Evolutionary conservation across 1,140 invertebrate genomes (phyloP).

Genomic region (Drosophila varians): DNA sequence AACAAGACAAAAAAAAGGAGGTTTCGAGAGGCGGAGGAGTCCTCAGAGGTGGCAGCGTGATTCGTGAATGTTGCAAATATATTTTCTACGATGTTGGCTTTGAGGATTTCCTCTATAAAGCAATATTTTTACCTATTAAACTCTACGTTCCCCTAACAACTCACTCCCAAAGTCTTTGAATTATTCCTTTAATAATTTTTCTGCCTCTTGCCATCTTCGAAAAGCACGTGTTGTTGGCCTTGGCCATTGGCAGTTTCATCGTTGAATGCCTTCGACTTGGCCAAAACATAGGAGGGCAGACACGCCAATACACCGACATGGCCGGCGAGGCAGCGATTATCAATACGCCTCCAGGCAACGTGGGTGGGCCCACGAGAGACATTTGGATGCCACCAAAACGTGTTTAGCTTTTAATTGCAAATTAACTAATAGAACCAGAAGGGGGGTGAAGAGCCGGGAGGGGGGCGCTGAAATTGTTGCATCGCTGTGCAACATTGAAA

Average conservation of each 20-base stretch:
- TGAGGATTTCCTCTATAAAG: neutral
- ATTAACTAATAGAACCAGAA: slow-evolving; percentile 66
- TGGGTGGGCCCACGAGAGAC: slow-evolving; percentile 62
- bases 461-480: slow-evolving; percentile 18
- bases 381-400: slow-evolving; percentile 57
- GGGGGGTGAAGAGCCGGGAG: neutral
- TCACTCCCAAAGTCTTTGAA: no score
- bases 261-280: slow-evolving; percentile 27
- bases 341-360: slow-evolving; percentile 59
- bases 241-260: slow-evolving; percentile 57
- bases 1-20: slow-evolving; percentile 25
- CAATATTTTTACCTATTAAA: neutral
- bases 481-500: slow-evolving; percentile 68
- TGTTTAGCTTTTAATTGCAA: slow-evolving; percentile 81
- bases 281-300: slow-evolving; percentile 14
- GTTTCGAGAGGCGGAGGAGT: slow-evolving; percentile 16
- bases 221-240: slow-evolving; percentile 75
- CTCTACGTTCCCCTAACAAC: no score
- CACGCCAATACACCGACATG: slow-evolving; percentile 1
- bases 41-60: slow-evolving; percentile 33
- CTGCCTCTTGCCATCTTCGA: no score
- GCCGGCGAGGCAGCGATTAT: slow-evolving; percentile 35
- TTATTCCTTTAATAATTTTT: no score
- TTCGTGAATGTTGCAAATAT: neutral
- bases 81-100: neutral